These are phyloP conservation scores for Meandrina meandrites DNA, from an alignment of 92 coral and sea anemone species.

Conservation along the genomic window DNA sequence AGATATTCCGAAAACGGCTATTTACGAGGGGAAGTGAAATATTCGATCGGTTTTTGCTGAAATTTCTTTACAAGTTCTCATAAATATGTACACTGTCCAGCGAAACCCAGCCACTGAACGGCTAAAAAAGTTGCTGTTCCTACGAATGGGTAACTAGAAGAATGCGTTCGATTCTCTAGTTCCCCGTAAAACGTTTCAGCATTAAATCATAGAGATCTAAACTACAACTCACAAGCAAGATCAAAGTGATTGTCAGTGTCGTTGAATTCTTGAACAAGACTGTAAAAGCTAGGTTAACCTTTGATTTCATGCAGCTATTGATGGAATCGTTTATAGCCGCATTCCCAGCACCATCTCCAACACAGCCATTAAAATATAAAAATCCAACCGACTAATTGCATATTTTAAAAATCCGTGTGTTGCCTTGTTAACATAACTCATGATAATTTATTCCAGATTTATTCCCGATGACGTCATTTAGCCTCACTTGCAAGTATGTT, in stretches of 20 bases:
- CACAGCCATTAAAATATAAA: slow-evolving; percentile 6
- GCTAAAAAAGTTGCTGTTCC: background rate
- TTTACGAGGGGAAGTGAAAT: background rate
- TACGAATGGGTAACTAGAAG: background rate
- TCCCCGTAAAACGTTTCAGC: background rate
- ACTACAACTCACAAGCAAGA: background rate
- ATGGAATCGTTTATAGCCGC: background rate
- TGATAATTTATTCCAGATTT: slow-evolving; percentile 31
- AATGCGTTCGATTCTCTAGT: background rate
- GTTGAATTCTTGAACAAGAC: background rate
- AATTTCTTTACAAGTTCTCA: background rate
- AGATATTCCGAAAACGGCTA: background rate
- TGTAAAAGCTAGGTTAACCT: background rate
- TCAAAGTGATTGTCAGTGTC: background rate
- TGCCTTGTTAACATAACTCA: background rate
- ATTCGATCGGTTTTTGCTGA: background rate
- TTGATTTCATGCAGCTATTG: background rate
- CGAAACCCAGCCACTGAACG: background rate
- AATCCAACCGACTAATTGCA: slow-evolving; percentile 3
- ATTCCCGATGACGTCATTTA: slow-evolving; percentile 18
- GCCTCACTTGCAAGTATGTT: slow-evolving; percentile 72
- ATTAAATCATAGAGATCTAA: background rate
- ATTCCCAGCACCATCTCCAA: slow-evolving; percentile 10
- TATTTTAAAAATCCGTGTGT: slow-evolving; percentile 6
- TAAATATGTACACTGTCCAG: slow-evolving; percentile 29